phyloP scores from a whole-genome alignment of 2,888 invertebrate genomes.

The Camptogramma bilineatum region DNA sequence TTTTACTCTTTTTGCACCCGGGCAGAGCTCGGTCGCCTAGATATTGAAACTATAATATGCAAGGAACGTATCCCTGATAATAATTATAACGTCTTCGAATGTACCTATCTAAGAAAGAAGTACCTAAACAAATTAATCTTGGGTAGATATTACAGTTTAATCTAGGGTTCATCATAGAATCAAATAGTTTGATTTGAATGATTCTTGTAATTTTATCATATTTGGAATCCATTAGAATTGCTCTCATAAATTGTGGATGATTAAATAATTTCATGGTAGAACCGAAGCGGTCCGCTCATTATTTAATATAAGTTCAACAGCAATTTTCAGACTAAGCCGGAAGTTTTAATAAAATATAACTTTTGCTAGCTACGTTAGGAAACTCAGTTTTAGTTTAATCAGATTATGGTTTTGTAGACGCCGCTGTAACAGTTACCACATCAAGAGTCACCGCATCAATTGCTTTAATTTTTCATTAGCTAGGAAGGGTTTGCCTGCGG shows the following conservation, averaged over 20 bases:
- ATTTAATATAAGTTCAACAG: slow-evolving; percentile 29
- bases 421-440: slow-evolving; percentile 6
- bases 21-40: too few relatives aligned
- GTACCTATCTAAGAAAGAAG: too few relatives aligned
- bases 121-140: too few relatives aligned
- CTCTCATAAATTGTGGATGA: slow-evolving; percentile 22
- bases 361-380: slow-evolving; percentile 19
- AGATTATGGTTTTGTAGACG: slow-evolving; percentile 21
- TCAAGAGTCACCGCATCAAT: background rate
- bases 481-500: background rate
- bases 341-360: slow-evolving; percentile 28
- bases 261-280: slow-evolving; percentile 24
- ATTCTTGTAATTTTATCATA: background rate
- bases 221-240: slow-evolving; percentile 13
- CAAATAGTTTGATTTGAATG: too few relatives aligned
- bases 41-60: too few relatives aligned
- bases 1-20: too few relatives aligned
- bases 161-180: too few relatives aligned
- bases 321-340: slow-evolving; percentile 25
- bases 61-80: too few relatives aligned
- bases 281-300: slow-evolving; percentile 13
- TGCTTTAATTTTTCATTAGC: slow-evolving; percentile 1
- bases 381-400: slow-evolving; percentile 30
- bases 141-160: too few relatives aligned
- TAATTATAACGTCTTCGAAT: too few relatives aligned